Conservation (phyloP, 2,888 invertebrate genomes). For the Drosophila anomelani region DNA sequence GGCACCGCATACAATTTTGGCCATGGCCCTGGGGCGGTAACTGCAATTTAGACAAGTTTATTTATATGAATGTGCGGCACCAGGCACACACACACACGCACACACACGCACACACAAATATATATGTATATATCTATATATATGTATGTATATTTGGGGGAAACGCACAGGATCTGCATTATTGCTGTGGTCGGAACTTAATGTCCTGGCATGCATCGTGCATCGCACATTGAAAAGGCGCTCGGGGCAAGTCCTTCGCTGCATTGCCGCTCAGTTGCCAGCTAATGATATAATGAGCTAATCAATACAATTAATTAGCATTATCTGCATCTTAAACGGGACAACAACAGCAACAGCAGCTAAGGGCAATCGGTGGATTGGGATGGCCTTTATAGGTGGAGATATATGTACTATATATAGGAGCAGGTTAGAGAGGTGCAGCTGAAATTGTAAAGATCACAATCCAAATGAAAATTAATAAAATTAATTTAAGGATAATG, state of each 20-base stretch:
- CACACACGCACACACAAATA: not conserved
- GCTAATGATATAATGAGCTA: constrained; percentile 73
- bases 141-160: not conserved
- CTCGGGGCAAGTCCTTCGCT: constrained; percentile 41
- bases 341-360: constrained; percentile 10
- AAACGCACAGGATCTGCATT: constrained; percentile 23
- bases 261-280: constrained; percentile 34
- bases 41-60: constrained; percentile 50
- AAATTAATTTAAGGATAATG: too few species aligned
- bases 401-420: not conserved
- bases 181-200: constrained; percentile 24
- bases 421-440: not conserved
- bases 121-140: not conserved
- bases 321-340: constrained; percentile 56
- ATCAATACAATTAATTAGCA: constrained; percentile 76
- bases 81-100: constrained; percentile 9
- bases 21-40: constrained; percentile 36
- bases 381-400: not conserved
- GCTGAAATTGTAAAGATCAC: not conserved
- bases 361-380: constrained; percentile 17
- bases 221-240: constrained; percentile 43
- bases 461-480: not conserved
- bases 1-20: constrained; percentile 41
- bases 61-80: constrained; percentile 41
- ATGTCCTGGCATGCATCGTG: constrained; percentile 26